A percentile compares a stretch with the other conserved stretches of the same genome.
Evolutionary conservation across 92 coral and sea anemone species (phyloP).

Genomic region (Umimayanthus chanpuru): DNA sequence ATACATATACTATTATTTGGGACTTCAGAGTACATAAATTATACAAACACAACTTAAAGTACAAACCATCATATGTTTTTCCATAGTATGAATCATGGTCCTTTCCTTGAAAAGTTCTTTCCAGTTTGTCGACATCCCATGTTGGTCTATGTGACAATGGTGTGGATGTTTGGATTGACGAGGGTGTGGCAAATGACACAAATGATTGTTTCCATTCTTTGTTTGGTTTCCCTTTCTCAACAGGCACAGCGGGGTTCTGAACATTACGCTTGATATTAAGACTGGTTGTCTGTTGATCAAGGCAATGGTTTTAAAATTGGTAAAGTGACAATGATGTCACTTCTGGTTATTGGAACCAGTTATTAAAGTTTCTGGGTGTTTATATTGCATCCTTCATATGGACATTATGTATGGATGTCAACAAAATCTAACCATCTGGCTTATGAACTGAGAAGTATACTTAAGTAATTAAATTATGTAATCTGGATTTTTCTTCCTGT

Average conservation of each 20-base stretch:
- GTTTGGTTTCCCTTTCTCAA: background rate
- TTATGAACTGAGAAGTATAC: too few relatives aligned
- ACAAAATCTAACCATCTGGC: too few relatives aligned
- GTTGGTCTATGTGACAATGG: slow-evolving; percentile 18
- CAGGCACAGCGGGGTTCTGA: background rate
- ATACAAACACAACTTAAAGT: background rate
- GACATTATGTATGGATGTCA: too few relatives aligned
- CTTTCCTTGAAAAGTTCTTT: slow-evolving; percentile 16
- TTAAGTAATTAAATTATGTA: too few relatives aligned
- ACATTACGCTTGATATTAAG: background rate
- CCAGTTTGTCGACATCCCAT: slow-evolving; percentile 29
- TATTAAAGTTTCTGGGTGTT: too few relatives aligned
- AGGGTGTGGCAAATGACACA: background rate
- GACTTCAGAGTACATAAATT: background rate
- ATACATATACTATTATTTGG: too few relatives aligned
- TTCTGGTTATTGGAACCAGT: background rate
- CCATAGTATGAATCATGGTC: background rate
- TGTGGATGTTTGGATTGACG: slow-evolving; percentile 28
- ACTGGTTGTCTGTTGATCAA: background rate
- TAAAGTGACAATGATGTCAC: background rate
- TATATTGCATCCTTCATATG: too few relatives aligned
- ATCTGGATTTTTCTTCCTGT: too few relatives aligned
- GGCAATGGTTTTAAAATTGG: background rate
- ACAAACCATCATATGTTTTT: slow-evolving; percentile 32
- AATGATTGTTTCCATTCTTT: background rate